Percentiles rank a stretch among this genome's conserved stretches.
Evolutionary conservation across 2,888 invertebrate genomes (phyloP).

Genomic region (Seira ritae): DNA sequence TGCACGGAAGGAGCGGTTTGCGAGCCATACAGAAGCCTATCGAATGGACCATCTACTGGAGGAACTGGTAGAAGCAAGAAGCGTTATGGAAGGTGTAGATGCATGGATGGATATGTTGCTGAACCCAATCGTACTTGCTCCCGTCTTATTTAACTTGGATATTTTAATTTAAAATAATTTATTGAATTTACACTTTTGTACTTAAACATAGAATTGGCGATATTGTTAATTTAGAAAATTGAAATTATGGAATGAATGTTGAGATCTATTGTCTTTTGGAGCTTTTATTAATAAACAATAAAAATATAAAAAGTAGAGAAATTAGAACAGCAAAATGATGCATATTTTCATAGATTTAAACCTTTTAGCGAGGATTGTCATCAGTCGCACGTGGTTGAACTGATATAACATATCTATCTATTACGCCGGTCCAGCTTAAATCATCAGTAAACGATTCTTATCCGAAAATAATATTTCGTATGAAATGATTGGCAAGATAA

Average conservation of each 20-base stretch:
- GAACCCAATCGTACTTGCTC: constrained; percentile 35
- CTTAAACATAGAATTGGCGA: neutral
- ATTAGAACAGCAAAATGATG: neutral
- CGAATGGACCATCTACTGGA: neutral
- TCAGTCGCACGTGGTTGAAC: no score
- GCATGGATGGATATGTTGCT: constrained; percentile 22
- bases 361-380: no score
- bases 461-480: no score
- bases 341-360: no score
- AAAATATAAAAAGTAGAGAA: no score
- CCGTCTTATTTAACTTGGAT: constrained; percentile 11
- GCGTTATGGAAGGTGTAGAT: constrained; percentile 43
- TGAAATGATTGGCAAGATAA: no score
- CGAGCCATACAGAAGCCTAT: constrained; percentile 35
- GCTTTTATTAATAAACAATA: neutral
- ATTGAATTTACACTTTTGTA: neutral
- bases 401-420: no score
- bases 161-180: neutral
- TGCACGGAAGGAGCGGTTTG: constrained; percentile 36
- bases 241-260: neutral
- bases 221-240: neutral
- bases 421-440: no score
- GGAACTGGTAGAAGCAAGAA: neutral
- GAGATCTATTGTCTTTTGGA: neutral
- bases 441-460: no score